Evolutionary conservation across 1,140 invertebrate species (phyloP), one percentile per base, ranked within the genome.

Genomic region (Scaptomyza pallida): DNA sequence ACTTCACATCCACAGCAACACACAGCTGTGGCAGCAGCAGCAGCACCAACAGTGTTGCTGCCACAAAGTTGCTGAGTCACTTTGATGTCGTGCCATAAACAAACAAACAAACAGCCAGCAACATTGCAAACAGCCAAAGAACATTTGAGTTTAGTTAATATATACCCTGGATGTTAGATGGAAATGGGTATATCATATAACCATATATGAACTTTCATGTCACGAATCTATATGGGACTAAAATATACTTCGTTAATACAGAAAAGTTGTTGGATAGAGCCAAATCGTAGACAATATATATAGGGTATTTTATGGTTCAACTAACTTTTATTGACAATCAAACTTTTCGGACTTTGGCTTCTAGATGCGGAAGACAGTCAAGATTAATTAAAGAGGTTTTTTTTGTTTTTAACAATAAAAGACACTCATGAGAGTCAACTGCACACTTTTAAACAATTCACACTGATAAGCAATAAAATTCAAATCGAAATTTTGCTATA

Each of bases 21-120:
- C 51, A 55, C 76, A 72, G 72, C 80, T 72, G 75, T n/a, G n/a
- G n/a, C n/a, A n/a, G n/a, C n/a, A n/a, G n/a, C n/a, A n/a, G n/a
- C n/a, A n/a, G n/a, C n/a, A n/a, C n/a, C 79, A 83, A 48, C 57
- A 50, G 19, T 43, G 63, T 26, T 57, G 57, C 41, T 41, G 59
- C 21, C 48, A 48, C 62, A 54, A 83, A 85, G 54, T 75, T 79
- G 80, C 79, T 69, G 75, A 83, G 55, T 81, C 83, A 78, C 57
- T 26, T 45, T 26, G 26, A 51, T 60, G 44, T 26, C 40, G 45
- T 35, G 55, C 37, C 56, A 51, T 43, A 68, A 68, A 45, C n/a
- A 21, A 30, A 30, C 6, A 26, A 5, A 26, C 23, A 26, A 68
- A 33, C 3, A 60, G 21, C 21, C 16, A 16, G 61, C 61, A 55